Base-by-base conservation (phyloP, 2,797 vertebrate genomes). In the Gephyroberyx darwinii region DNA sequence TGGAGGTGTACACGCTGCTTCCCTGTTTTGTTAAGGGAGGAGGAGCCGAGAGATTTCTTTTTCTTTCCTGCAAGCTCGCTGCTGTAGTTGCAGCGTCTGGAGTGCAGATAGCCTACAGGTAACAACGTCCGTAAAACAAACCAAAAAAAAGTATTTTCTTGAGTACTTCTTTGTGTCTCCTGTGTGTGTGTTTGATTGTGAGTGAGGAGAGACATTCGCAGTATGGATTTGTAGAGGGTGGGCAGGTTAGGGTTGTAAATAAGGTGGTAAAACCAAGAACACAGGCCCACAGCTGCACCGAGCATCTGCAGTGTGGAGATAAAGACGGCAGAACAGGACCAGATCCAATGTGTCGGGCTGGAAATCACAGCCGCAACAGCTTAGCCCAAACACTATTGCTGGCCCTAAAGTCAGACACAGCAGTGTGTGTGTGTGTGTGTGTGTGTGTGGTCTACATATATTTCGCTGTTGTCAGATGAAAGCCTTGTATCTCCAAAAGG, bases 81-180 rank as follows among this genome's bases (percentile, higher is more conserved):
- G 77, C 80, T 85, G 86, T 72, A 81, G 87, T 78, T 65, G 71
- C 61, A 47, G 59, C 71, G 85, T 85, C 86, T 92, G 85, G 59
- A 20, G 84, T 5, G 82, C 73, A 89, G 85, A 91, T 91, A 89
- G 88, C 85, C 89, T 74, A 80, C 83, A 88, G 90, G 86, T 90
- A 90, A 88, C 81, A 81, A 80, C 65, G 57, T 61, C 78, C 22
- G 62, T 78, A 71, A 81, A 71, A 70, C n/a, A 50, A 22, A 33
- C 61, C 63, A 30, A 65, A 71, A 67, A 50, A 69, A 56, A 71
- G 31, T 13, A 43, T 19, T 72, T 72, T 55, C 76, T 78, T 41
- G 74, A 67, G 37, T 75, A 60, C 68, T 74, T 62, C 75, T 88
- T 79, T 82, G 83, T 78, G 74, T 71, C 26, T 26, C 26, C 57